Base-by-base conservation (phyloP, 2,888 invertebrate species). In the Aethes cnicana region DNA sequence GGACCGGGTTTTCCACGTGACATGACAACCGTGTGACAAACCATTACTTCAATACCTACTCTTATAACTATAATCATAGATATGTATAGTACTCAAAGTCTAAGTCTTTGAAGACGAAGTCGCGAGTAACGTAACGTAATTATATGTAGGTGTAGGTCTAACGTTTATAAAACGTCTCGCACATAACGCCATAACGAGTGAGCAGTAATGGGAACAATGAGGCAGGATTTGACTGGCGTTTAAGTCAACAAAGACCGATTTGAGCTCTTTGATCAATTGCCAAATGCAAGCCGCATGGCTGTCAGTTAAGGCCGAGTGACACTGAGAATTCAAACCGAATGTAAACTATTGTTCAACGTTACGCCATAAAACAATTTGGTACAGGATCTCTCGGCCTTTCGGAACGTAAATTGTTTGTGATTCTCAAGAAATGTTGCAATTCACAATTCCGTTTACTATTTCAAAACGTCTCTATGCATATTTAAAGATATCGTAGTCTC, bases 261-360 rank as follows among this genome's bases (percentile, higher is more conserved):
- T 74, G 66, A 72, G 64, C 71, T 71, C 72, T 76, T 81, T 81
- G 79, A 81, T 78, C 75, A 60, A 72, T 72, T 76, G 80, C 79
- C 80, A 80, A 69, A 53, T 56, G 55, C 59, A 62, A 67, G 64
- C 72, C 63, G 61, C 67, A 49, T 55, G 16, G 56, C 56, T 66
- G 69, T 68, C 66, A 61, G 62, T 68, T 26, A 42, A 42, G 11
- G 26, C 41, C 17, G 28, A 28, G 18, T 25, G 39, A 42, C 41
- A 42, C 26, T 26, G 16, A 14, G 18, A 11, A 28, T 39, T 39
- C 25, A 18, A 18, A 18, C 18, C 11, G 28, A 41, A 9, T 26
- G 28, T 41, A 41, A 41, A 41, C 41, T 28, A 42, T 42, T 42
- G 18, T 42, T 42, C 28, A 17, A 6, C 4, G 39, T 16, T 37